Base-by-base conservation (phyloP, 2,888 invertebrate species). In the Eudasyphora cyanicolor region DNA sequence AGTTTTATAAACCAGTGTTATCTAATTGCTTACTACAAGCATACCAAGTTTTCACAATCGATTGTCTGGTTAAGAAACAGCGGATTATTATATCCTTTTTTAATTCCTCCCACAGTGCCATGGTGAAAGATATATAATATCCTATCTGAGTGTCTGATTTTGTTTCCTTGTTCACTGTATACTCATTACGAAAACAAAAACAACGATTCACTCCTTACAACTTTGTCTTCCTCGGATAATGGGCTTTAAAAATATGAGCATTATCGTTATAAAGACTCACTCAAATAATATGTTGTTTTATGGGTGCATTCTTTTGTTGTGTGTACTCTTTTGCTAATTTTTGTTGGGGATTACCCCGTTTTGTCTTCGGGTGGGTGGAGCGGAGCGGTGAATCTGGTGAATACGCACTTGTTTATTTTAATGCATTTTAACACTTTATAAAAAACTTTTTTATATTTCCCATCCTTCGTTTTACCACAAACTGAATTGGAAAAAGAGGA, bases 361-460 rank as follows among this genome's bases (percentile, higher is more conserved):
- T 38, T 38, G 19, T 21, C 19, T 35, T 38, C 19, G 38, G 57
- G 57, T 45, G 45, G n/a, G 12, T 62, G n/a, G n/a, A n/a, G n/a
- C n/a, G n/a, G n/a, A n/a, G n/a, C n/a, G n/a, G n/a, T n/a, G n/a
- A n/a, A n/a, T n/a, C n/a, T n/a, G n/a, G n/a, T n/a, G 35, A 21
- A 24, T 67, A 42, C 19, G n/a, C 38, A 24, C 67, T 38, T 67
- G 67, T 67, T 67, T 67, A 42, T 42, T 74, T 74, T 79, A 79
- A 73, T 45, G 57, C 57, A 73, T 77, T 82, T 76, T 60, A 77
- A 64, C 81, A 81, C 76, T 69, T 71, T 73, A 73, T 57, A 73
- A 67, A 67, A 69, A 45, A 67, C 74, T 74, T 73, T 73, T 64
- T 69, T 57, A 19, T 77, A 42, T 67, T 42, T 67, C 38, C 8